These are phyloP conservation scores for Cyprinodon diabolis DNA, from an alignment of 2,797 vertebrate species.

Conservation along the genomic window DNA sequence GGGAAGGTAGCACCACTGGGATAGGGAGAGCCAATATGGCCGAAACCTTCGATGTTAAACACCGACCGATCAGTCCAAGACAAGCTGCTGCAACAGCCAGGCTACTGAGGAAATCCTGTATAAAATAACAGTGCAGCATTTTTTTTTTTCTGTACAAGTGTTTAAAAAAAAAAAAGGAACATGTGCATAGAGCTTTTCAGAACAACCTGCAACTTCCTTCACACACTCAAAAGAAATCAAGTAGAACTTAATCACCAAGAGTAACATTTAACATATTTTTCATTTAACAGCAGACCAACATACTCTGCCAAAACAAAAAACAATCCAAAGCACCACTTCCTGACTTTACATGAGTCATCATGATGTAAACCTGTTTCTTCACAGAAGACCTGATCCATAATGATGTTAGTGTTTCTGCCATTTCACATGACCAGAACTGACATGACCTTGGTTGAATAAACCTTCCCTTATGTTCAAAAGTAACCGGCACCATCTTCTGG, in stretches of 20 bases:
- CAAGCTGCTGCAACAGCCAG: neutral
- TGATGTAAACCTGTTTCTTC: conserved; percentile 29
- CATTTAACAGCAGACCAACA: too few species aligned
- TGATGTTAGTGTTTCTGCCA: conserved; percentile 38
- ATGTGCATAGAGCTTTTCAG: neutral
- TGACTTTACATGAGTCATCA: neutral
- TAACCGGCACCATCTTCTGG: neutral
- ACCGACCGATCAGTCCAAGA: neutral
- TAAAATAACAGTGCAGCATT: neutral
- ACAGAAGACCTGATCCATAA: conserved; percentile 38
- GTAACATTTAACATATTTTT: too few species aligned
- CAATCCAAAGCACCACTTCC: neutral
- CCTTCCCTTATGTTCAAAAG: neutral
- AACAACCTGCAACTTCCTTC: neutral
- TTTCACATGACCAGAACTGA: neutral
- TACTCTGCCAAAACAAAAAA: neutral
- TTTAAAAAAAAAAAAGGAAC: neutral
- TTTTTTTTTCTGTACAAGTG: neutral
- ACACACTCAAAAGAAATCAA: neutral
- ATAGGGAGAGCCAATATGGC: conserved; percentile 22
- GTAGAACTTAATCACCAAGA: neutral
- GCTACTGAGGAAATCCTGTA: neutral
- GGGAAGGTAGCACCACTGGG: neutral
- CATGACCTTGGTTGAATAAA: neutral
- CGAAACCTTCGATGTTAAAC: neutral